A percentile compares a stretch with the other conserved stretches of the same genome.
phyloP scores from a whole-genome alignment of 2,113 vertebrate species.

The Neotoma lepida region DNA sequence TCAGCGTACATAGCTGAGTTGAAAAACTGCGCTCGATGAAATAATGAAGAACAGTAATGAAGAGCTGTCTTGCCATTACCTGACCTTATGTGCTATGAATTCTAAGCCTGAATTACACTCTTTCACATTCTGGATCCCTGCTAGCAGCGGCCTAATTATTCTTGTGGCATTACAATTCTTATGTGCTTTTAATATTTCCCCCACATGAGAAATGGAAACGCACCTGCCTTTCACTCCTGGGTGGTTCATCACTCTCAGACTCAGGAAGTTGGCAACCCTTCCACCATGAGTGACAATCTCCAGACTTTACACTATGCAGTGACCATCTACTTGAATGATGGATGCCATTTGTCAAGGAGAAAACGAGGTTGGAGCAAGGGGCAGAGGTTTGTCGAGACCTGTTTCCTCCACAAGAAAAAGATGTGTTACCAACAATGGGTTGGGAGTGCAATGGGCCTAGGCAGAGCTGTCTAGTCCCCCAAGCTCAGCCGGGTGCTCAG shows the following conservation, averaged over 20 bases:
- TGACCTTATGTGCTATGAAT: constrained; percentile 64
- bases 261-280: constrained; percentile 27
- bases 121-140: constrained; percentile 55
- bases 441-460: not conserved
- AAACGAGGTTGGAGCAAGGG: not conserved
- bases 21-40: constrained; percentile 63
- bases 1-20: constrained; percentile 28
- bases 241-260: constrained; percentile 37
- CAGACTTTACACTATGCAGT: not conserved
- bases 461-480: not conserved
- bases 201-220: constrained; percentile 46
- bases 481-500: not conserved
- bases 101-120: constrained; percentile 61
- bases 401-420: constrained; percentile 45
- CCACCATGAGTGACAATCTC: constrained; percentile 16
- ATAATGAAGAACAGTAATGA: constrained; percentile 68
- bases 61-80: constrained; percentile 57
- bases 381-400: not conserved
- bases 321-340: not conserved
- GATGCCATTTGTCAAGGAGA: constrained; percentile 36
- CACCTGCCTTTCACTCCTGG: constrained; percentile 53
- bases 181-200: constrained; percentile 64
- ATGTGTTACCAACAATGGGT: not conserved
- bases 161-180: constrained; percentile 65
- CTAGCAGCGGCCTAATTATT: constrained; percentile 54